Conservation (phyloP, 1,140 invertebrate species). For the Myzus persicae region DNA sequence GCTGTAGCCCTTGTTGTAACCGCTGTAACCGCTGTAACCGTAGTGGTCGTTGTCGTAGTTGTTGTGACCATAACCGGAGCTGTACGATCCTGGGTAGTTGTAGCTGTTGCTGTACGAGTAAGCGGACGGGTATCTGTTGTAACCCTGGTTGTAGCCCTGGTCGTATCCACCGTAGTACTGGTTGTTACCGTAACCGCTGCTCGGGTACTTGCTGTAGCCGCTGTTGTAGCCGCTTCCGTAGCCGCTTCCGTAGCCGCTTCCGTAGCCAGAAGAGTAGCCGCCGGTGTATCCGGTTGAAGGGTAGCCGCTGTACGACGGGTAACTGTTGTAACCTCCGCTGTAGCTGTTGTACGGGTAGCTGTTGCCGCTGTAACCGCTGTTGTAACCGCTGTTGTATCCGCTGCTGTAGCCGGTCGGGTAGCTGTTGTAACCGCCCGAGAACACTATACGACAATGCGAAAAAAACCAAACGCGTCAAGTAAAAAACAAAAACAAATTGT, state of each 20-base stretch:
- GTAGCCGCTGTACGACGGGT: slow-evolving; percentile 24
- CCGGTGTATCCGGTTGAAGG: neutral
- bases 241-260: neutral
- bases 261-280: slow-evolving; percentile 23
- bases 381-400: slow-evolving; percentile 35
- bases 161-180: slow-evolving; percentile 33
- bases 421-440: slow-evolving; percentile 37
- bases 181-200: slow-evolving; percentile 21
- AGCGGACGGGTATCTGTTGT: slow-evolving; percentile 29
- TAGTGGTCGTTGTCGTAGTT: slow-evolving; percentile 20
- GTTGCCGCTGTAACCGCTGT: slow-evolving; percentile 34
- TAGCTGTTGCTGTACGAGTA: slow-evolving; percentile 50
- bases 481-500: neutral
- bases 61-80: slow-evolving; percentile 49
- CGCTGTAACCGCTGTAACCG: slow-evolving; percentile 32
- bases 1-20: slow-evolving; percentile 43
- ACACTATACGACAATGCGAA: slow-evolving; percentile 25
- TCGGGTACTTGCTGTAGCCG: slow-evolving; percentile 32
- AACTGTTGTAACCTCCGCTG: slow-evolving; percentile 26
- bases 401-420: slow-evolving; percentile 40
- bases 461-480: neutral
- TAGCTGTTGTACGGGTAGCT: slow-evolving; percentile 41
- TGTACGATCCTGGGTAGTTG: slow-evolving; percentile 51
- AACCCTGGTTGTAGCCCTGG: slow-evolving; percentile 6
- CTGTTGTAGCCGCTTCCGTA: slow-evolving; percentile 5